Evolutionary conservation across 1,140 invertebrate genomes (phyloP), one percentile per base, ranked within the genome.

Genomic region (Lysiphlebus fabarum): DNA sequence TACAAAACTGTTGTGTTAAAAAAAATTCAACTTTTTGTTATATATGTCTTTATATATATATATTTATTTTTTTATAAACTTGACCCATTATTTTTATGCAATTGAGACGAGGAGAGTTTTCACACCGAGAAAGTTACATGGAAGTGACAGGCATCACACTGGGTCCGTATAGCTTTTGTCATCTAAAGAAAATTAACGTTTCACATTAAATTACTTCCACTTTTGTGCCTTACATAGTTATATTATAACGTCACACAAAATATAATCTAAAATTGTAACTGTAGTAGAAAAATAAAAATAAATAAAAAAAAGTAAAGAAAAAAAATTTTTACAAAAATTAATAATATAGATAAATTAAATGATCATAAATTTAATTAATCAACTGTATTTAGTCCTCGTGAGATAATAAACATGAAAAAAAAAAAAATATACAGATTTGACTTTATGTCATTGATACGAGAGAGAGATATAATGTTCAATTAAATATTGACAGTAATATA

Each of bases 121-220:
- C 45, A 49, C 55, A 38, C 37, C 12, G 55, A 17, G 12, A 45
- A 6, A 6, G 56, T 37, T 45, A 49, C 45, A 53, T 47, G 41
- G 41, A 33, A n/a, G 11, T 26, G 50, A 45, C 49, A 47, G 40
- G 56, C 48, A 41, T 51, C 56, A 51, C 56, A 34, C 14, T 4
- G 11, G 14, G 6, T 44, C 41, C 14, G 17, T 48, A 7, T 6
- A 7, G 14, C 49, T 57, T 57, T 51, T 58, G 14, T 43, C 40
- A 43, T 50, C 41, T 12, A 44, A 51, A 58, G 11, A 12, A 58
- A 58, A 58, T 58, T 58, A 58, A 58, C 56, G 48, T 50, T 58
- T 58, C 56, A 40, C 48, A 26, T 40, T 37, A 48, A 43, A 58
- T 58, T 58, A 58, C 41, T 58, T 58, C 56, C 26, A 51, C 56